These are phyloP conservation scores for Bambusicola thoracicus DNA, from an alignment of 2,113 vertebrate genomes.

Conservation along the genomic window DNA sequence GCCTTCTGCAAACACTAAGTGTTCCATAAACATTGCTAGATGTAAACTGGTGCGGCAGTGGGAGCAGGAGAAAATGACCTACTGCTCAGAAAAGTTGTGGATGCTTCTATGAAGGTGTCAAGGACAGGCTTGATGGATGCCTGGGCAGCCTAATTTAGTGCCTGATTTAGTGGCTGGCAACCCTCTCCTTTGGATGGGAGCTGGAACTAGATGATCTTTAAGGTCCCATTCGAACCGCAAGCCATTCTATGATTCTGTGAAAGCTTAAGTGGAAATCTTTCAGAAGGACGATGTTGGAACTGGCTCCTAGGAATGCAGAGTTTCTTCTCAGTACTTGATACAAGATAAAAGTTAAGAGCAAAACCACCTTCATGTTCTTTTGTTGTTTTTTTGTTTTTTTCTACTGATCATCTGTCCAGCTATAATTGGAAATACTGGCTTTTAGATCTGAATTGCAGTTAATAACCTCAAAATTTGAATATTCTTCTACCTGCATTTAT, in stretches of 20 bases:
- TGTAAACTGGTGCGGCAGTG: neutral
- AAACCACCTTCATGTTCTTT: neutral
- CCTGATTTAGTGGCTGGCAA: too few relatives aligned
- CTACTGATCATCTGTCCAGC: neutral
- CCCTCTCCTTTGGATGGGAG: too few relatives aligned
- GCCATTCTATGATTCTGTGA: neutral
- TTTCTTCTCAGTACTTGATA: neutral
- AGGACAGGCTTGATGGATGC: too few relatives aligned
- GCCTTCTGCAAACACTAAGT: neutral
- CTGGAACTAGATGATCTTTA: too few relatives aligned
- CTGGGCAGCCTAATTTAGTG: too few relatives aligned
- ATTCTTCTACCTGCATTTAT: conserved; percentile 1
- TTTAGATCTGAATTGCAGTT: neutral
- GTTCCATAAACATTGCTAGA: neutral
- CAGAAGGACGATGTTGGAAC: neutral
- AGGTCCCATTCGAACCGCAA: neutral
- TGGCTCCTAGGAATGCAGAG: neutral
- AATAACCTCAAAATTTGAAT: neutral
- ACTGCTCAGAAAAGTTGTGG: neutral
- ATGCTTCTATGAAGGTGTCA: too few relatives aligned
- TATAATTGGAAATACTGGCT: neutral
- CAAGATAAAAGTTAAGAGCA: neutral
- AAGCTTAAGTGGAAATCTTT: neutral
- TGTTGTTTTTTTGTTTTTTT: neutral
- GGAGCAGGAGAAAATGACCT: neutral